These are phyloP conservation scores for Cryptocephalus moraei DNA, from an alignment of 2,888 invertebrate species.

Conservation along the genomic window DNA sequence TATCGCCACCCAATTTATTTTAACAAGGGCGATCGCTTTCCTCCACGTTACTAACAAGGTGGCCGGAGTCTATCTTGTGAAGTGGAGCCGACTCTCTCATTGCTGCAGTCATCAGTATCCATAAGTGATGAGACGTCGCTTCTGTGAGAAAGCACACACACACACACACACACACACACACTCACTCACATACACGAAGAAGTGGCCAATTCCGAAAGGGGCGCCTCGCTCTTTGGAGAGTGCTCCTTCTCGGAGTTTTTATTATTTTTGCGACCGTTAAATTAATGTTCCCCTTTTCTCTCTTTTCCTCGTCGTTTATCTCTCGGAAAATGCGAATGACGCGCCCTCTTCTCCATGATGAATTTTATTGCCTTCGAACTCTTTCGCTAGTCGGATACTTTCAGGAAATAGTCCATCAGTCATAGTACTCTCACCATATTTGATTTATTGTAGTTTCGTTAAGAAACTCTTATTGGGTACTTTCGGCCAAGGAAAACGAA, in stretches of 20 bases:
- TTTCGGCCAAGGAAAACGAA: no score
- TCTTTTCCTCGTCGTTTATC: conserved; percentile 6
- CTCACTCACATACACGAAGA: conserved; percentile 2
- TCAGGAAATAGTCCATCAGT: no score
- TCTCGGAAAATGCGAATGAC: conserved; percentile 1
- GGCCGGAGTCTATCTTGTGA: conserved; percentile 14
- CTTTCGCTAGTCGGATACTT: no score
- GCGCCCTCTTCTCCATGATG: no score
- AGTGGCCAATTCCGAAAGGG: conserved; percentile 31
- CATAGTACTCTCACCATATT: no score
- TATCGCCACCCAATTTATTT: conserved; percentile 38
- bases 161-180: no score
- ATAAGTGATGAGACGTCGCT: conserved; percentile 54
- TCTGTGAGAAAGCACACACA: conserved; percentile 18
- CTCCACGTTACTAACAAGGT: conserved; percentile 32
- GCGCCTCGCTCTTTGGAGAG: conserved; percentile 7
- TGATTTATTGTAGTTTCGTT: no score
- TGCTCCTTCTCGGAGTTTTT: conserved; percentile 27
- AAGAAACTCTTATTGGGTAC: no score
- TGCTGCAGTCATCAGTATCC: conserved; percentile 67
- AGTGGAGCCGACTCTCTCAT: conserved; percentile 39
- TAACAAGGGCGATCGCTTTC: conserved; percentile 31
- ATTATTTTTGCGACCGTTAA: conserved; percentile 32
- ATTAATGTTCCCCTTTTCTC: conserved; percentile 24
- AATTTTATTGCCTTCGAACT: no score